A percentile compares a stretch with the other conserved stretches of the same genome.
phyloP scores from a whole-genome alignment of 1,140 invertebrate species.

The Trichoplusia ni region DNA sequence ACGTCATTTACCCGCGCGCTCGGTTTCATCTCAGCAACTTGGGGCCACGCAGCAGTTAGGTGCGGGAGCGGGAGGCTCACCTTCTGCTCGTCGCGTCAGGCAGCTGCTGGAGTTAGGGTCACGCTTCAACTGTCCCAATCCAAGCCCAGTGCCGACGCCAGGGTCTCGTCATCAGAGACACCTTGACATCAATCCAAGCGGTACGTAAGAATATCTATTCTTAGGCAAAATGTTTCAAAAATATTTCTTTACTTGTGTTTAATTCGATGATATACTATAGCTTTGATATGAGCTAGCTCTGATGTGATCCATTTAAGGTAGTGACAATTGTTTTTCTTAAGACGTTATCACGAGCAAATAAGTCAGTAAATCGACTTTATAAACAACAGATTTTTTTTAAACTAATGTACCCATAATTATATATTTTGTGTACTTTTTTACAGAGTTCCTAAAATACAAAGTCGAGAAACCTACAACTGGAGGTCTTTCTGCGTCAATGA shows the following conservation, averaged over 20 bases:
- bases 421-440: conserved; percentile 37
- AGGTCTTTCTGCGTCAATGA: conserved; percentile 75
- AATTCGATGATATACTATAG: no score
- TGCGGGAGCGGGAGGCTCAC: conserved; percentile 81
- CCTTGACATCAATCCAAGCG: conserved; percentile 93
- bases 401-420: background rate
- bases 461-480: conserved; percentile 88
- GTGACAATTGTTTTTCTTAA: no score
- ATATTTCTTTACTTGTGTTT: no score
- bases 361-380: no score
- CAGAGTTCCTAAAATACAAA: conserved; percentile 96
- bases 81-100: conserved; percentile 88
- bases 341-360: no score
- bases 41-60: conserved; percentile 57
- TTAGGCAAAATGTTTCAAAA: no score
- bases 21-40: conserved; percentile 85
- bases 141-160: conserved; percentile 87
- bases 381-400: background rate
- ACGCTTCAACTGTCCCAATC: conserved; percentile 82
- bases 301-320: no score
- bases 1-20: conserved; percentile 83
- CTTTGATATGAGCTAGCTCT: no score
- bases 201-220: no score
- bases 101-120: conserved; percentile 89
- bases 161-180: conserved; percentile 89